A percentile compares a stretch with the other conserved stretches of the same genome.
Evolutionary conservation across 2,888 invertebrate genomes (phyloP).

Genomic region (Gastracanthus pulcherrimus): DNA sequence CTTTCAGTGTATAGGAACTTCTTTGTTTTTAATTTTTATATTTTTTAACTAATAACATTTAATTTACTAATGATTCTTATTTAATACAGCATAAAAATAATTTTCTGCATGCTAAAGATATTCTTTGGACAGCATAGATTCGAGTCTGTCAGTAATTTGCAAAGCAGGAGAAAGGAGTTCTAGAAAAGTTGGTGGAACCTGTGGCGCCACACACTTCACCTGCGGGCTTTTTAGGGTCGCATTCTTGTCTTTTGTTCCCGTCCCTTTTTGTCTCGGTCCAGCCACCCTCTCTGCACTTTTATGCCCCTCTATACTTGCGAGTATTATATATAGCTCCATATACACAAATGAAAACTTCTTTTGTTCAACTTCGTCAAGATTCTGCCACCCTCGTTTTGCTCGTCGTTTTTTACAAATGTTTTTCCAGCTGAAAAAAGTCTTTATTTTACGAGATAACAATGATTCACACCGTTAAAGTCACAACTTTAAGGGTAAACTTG

Average conservation of each 20-base stretch:
- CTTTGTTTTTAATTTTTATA: no score
- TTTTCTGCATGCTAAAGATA: neutral
- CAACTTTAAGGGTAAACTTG: neutral
- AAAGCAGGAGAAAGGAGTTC: neutral
- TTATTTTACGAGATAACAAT: neutral
- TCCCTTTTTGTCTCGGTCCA: neutral
- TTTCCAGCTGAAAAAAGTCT: neutral
- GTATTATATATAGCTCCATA: neutral
- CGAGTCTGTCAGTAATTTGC: neutral
- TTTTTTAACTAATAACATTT: no score
- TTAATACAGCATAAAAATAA: no score
- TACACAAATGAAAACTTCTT: neutral
- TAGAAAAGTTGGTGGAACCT: neutral
- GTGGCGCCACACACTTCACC: neutral
- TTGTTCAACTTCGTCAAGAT: conserved; percentile 15
- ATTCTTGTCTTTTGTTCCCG: neutral
- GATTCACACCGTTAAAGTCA: neutral
- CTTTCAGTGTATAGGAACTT: no score
- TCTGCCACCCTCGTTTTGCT: neutral
- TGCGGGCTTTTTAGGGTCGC: conserved; percentile 7
- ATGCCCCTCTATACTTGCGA: neutral
- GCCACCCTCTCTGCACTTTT: neutral
- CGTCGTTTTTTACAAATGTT: neutral
- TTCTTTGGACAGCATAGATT: neutral
- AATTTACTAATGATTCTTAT: no score